phyloP scores from a whole-genome alignment of 2,888 invertebrate genomes.

The Chromoteleia sp. region DNA sequence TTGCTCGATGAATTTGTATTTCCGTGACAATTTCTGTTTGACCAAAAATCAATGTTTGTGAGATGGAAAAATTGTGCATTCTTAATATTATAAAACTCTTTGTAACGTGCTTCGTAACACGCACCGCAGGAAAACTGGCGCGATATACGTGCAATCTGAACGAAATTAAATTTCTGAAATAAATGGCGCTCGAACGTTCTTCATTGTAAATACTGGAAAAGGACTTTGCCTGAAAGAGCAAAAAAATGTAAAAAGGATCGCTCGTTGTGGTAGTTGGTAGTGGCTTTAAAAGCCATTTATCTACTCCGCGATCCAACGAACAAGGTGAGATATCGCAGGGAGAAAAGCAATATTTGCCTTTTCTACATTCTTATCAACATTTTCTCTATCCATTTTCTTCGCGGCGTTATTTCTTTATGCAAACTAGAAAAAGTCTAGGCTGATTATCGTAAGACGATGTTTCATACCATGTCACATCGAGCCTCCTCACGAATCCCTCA shows the following conservation, averaged over 20 bases:
- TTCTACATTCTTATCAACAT: constrained; percentile 56
- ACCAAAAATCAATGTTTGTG: background rate
- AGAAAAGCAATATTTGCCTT: constrained; percentile 66
- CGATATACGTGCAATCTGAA: constrained; percentile 16
- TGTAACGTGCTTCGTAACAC: background rate
- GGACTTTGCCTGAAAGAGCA: constrained; percentile 6
- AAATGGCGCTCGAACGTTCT: constrained; percentile 34
- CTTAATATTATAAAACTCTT: constrained; percentile 5
- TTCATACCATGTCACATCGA: constrained; percentile 37
- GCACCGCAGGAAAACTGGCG: background rate
- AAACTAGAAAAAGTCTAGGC: constrained; percentile 46
- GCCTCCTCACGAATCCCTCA: constrained; percentile 11
- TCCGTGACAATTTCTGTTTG: background rate
- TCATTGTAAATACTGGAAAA: constrained; percentile 46
- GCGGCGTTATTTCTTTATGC: constrained; percentile 43
- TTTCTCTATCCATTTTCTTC: constrained; percentile 42
- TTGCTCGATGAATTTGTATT: background rate
- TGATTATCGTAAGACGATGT: constrained; percentile 59
- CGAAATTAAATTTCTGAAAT: constrained; percentile 51
- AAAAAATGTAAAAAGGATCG: constrained; percentile 39
- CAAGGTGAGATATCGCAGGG: constrained; percentile 50
- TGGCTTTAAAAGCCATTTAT: constrained; percentile 63
- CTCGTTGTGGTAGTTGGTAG: constrained; percentile 43
- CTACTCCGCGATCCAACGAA: constrained; percentile 54
- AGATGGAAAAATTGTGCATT: background rate